Evolutionary conservation across 2,797 vertebrate species (phyloP), one percentile per base, ranked within the genome.

Genomic region (Cyclopterus lumpus): DNA sequence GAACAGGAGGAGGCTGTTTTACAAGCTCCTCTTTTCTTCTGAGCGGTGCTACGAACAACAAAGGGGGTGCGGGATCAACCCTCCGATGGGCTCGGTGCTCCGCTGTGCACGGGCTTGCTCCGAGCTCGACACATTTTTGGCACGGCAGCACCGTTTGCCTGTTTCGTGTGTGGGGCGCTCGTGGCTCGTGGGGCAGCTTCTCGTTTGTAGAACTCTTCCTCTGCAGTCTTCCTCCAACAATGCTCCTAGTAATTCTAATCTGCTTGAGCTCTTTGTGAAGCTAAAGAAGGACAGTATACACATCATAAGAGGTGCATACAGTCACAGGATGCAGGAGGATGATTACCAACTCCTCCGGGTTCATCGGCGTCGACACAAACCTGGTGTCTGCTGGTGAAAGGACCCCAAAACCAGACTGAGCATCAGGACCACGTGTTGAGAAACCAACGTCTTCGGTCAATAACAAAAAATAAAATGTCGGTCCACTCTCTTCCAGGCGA

Each of bases 401-500:
- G 24, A 26, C n/a, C 53, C 15, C 0, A 11, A 16, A 51, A 44
- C 36, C 38, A 26, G 20, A 20, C 14, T 40, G 26, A 28, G 40
- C 20, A 1, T 53, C 5, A 2, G 8, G 34, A 64, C 22, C 28
- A 28, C 26, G 4, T 28, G 26, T 28, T 26, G 26, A 28, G 26
- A 6, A 2, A 42, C 24, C 4, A 4, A 38, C 46, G 26, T 28
- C 26, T 28, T 28, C 8, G 3, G 18, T 24, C 7, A 38, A 8
- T 14, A 28, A 28, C 26, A 28, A 28, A 28, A 28, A 28, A 28
- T 28, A 2, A 28, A 28, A 28, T 4, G 26, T 28, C 26, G 49
- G 46, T 64, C 8, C n/a, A n/a, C 49, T 3, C 42, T 1, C 61
- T n/a, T 3, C n/a, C 77, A 95, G 94, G 87, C 65, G 1, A 93